These are phyloP conservation scores for Anas bernieri DNA, from an alignment of 2,797 vertebrate genomes.

Conservation along the genomic window DNA sequence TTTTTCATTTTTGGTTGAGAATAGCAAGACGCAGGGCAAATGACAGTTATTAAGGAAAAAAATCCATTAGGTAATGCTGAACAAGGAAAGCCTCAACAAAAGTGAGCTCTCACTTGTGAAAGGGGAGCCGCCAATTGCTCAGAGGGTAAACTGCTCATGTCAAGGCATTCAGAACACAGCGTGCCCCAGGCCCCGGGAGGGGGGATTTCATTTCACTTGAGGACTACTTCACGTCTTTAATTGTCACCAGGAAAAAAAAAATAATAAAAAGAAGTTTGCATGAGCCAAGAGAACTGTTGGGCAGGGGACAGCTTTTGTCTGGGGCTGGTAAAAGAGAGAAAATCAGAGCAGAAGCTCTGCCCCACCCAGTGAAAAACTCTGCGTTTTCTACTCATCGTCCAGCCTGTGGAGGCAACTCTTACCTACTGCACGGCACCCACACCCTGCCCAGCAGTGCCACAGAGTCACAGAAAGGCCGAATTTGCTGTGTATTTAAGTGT, in stretches of 20 bases:
- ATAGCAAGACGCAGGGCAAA: neutral
- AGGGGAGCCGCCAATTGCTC: neutral
- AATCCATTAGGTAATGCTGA: neutral
- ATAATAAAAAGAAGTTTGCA: neutral
- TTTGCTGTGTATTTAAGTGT: neutral
- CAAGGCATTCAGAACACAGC: neutral
- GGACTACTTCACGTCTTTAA: neutral
- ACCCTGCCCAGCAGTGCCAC: neutral
- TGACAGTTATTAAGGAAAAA: neutral
- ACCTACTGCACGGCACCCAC: neutral
- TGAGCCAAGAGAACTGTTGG: neutral
- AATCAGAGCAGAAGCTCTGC: neutral
- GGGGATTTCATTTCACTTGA: neutral
- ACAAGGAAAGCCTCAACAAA: neutral
- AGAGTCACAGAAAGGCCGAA: too few relatives aligned
- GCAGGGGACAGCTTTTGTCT: neutral
- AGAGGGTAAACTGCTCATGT: neutral
- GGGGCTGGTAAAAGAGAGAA: neutral
- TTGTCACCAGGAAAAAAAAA: neutral
- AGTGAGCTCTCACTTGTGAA: neutral
- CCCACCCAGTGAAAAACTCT: neutral
- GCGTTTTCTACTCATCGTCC: fast-evolving
- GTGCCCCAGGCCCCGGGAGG: neutral
- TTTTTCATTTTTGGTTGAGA: neutral
- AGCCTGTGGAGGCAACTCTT: neutral